Evolutionary conservation across 2,113 vertebrate genomes (phyloP), one percentile per base, ranked within the genome.

Genomic region (Alethe diademata): DNA sequence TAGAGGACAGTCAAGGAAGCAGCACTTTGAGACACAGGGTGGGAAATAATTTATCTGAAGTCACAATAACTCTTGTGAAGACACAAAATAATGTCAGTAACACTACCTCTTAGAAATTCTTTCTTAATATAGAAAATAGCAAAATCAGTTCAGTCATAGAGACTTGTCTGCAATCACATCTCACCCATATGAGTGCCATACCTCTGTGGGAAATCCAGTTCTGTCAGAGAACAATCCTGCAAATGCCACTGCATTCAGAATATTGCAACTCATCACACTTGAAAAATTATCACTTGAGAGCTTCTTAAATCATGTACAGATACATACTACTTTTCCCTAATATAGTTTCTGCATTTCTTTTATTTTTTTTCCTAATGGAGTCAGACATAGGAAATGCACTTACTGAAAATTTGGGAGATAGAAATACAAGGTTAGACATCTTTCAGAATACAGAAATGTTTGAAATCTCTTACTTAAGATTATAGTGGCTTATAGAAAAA

Each of bases 401-500:
- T 88, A 92, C 14, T 53, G 33, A 75, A 96, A 75, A 88, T n/a
- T 14, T 87, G 19, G 56, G 42, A 29, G 9, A 76, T 45, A 95
- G 69, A 88, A 90, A 48, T 88, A 84, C 38, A 94, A 92, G 78
- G 50, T 90, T 80, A 94, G 40, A 51, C 86, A 73, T 88, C 92
- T 95, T 92, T 95, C 84, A 96, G n/a, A 91, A 81, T 83, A 95
- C 42, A 97, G 78, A 96, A 94, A 94, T 70, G 25, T 60, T 76
- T 92, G 61, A 98, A 87, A 91, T 74, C 24, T 61, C 36, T 76
- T 48, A 40, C 57, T 89, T 93, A 94, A 90, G 42, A 95, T 65
- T 89, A 29, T 78, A 88, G 57, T 45, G 50, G 23, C 18, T 81
- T 83, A 90, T 11, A 95, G 42, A 15, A 29, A 96, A 96, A 95